phyloP scores from a whole-genome alignment of 1,140 invertebrate species.

The Dendrolimus kikuchii region DNA sequence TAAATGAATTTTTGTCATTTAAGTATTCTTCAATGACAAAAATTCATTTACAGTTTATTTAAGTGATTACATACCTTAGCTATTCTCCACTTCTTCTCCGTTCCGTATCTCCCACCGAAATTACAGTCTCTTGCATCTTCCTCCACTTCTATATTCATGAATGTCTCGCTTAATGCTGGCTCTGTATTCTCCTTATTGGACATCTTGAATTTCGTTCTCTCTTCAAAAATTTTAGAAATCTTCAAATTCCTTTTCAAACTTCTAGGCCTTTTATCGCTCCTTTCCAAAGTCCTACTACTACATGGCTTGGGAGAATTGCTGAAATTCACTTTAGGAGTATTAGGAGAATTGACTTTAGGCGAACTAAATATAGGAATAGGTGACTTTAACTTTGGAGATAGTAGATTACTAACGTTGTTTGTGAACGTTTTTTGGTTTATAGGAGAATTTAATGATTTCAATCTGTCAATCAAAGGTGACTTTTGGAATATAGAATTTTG shows the following conservation, averaged over 20 bases:
- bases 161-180: slow-evolving; percentile 2
- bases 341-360: too few relatives aligned
- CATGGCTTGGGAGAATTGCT: too few relatives aligned
- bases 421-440: background rate
- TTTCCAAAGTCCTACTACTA: too few relatives aligned
- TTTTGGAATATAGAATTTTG: slow-evolving; percentile 22
- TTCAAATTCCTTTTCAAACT: slow-evolving; percentile 21
- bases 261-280: slow-evolving; percentile 7
- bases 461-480: slow-evolving; percentile 3
- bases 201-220: slow-evolving; percentile 49
- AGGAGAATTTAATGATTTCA: slow-evolving; percentile 13
- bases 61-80: too few relatives aligned
- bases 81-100: slow-evolving; percentile 34
- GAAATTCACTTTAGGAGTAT: too few relatives aligned
- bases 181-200: slow-evolving; percentile 46
- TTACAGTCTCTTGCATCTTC: slow-evolving; percentile 54
- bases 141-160: slow-evolving; percentile 39
- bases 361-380: too few relatives aligned
- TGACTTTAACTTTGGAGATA: too few relatives aligned
- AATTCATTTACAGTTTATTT: too few relatives aligned
- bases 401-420: background rate
- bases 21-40: too few relatives aligned
- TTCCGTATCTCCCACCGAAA: slow-evolving; percentile 26
- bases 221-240: slow-evolving; percentile 48
- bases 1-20: too few relatives aligned